phyloP scores from a whole-genome alignment of 2,113 vertebrate genomes.

The Garra rufa region DNA sequence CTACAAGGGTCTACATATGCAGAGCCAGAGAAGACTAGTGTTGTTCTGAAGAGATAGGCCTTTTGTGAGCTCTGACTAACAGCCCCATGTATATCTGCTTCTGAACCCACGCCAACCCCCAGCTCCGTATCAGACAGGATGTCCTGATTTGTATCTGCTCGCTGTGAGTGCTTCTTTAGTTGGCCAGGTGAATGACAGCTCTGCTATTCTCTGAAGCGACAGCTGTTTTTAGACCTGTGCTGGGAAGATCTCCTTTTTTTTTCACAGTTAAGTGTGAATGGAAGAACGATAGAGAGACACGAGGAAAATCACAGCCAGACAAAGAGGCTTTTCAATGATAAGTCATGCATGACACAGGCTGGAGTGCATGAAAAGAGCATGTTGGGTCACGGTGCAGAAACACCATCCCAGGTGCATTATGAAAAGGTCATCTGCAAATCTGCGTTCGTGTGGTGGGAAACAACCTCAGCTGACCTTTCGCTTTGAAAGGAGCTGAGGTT shows the following conservation, averaged over 20 bases:
- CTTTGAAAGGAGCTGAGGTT: neutral
- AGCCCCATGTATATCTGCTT: constrained; percentile 12
- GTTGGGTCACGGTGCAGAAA: neutral
- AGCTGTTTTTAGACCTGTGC: constrained; percentile 13
- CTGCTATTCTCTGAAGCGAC: constrained; percentile 1
- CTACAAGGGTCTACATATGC: constrained; percentile 5
- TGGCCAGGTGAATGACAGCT: constrained; percentile 29
- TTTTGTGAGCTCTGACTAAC: constrained; percentile 34
- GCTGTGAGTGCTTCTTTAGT: constrained; percentile 18
- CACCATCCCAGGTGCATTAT: constrained; percentile 11
- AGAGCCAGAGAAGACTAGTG: neutral
- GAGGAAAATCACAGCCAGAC: neutral
- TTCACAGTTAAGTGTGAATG: constrained; percentile 1
- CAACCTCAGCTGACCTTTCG: constrained; percentile 14
- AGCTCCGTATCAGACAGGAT: constrained; percentile 19
- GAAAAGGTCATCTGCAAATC: constrained; percentile 39
- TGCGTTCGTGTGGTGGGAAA: constrained; percentile 10
- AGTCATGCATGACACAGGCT: neutral
- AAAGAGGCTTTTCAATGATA: constrained; percentile 4
- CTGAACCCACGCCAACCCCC: constrained; percentile 24
- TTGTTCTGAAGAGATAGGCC: constrained; percentile 9
- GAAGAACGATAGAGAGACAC: neutral
- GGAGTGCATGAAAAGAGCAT: neutral
- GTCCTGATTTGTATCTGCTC: constrained; percentile 38
- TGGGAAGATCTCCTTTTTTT: neutral